Evolutionary conservation across 2,113 vertebrate genomes (phyloP), one percentile per base, ranked within the genome.

Genomic region (Lonchura striata): DNA sequence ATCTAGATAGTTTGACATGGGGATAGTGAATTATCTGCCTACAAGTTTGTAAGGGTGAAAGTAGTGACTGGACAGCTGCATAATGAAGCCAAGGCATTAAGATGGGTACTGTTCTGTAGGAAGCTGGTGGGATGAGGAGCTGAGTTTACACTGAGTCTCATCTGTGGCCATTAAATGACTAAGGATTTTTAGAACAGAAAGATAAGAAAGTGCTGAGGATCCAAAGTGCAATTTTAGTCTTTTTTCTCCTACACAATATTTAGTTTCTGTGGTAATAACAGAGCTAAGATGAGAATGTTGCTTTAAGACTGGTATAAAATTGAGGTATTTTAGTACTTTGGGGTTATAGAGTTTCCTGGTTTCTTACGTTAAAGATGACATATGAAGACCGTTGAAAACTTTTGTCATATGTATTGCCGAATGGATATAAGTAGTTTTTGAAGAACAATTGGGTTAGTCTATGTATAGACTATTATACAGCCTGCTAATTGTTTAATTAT

Each of bases 391-490:
- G 18, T 42, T 72, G 57, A n/a, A 13, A 74, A 5, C 15, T 50
- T 60, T 56, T 72, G 22, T 68, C 0, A 0, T 77, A 68, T 0
- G 0, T 80, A 9, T 46, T 61, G 49, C 46, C 59, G 59, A 92
- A 37, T 59, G 23, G 33, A 11, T 77, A 31, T 39, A 57, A 80
- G 79, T 61, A 27, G 49, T 60, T 72, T 24, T 17, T 65, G 46
- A 39, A 47, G 79, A 80, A 28, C 49, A 31, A 1, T 37, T 57
- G 31, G 4, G 12, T 91, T 24, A 10, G 15, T 71, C 30, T 64
- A 23, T 69, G 31, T 63, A 30, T 4, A 77, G 50, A 35, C 33
- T 80, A 64, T 75, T 65, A 56, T 25, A n/a, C 0, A 72, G 33
- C 25, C 90, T 85, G 10, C 17, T 86, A 53, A 42, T 94, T 78